Conservation (phyloP, 2,113 vertebrate genomes). For the Aix galericulata region DNA sequence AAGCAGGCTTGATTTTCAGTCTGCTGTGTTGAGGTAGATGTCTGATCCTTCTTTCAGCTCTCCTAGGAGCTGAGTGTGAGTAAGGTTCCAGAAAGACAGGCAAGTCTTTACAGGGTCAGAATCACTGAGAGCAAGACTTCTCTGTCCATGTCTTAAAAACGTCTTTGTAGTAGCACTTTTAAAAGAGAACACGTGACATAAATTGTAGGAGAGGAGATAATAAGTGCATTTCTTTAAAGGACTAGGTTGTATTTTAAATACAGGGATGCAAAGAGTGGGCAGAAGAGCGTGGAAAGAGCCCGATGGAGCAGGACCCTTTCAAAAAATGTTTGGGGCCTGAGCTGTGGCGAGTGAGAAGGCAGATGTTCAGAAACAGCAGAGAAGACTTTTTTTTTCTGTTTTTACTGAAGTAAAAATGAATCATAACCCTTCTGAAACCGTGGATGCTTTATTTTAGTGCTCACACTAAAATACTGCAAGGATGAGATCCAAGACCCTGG, state of each 20-base stretch:
- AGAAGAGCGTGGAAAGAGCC: not conserved
- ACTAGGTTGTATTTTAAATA: not conserved
- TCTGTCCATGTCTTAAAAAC: not conserved
- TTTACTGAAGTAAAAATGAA: not conserved
- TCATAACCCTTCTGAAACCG: not conserved
- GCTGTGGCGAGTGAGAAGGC: not conserved
- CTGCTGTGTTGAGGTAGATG: not conserved
- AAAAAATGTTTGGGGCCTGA: not conserved
- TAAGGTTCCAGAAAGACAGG: not conserved
- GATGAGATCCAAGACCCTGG: not conserved
- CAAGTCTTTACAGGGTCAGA: not conserved
- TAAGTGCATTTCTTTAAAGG: constrained; percentile 2
- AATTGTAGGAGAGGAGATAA: not conserved
- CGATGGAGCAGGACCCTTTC: not conserved
- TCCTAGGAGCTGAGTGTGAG: not conserved
- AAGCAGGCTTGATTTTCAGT: not conserved
- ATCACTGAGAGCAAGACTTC: not conserved
- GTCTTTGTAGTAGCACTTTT: constrained; percentile 1
- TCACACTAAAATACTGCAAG: not conserved
- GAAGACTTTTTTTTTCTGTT: not conserved
- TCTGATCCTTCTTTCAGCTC: not conserved
- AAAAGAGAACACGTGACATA: not conserved
- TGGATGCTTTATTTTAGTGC: not conserved
- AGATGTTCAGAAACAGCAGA: not conserved
- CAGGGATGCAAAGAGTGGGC: not conserved